Evolutionary conservation across 2,888 invertebrate species (phyloP).

Genomic region (Blastobasis adustella): DNA sequence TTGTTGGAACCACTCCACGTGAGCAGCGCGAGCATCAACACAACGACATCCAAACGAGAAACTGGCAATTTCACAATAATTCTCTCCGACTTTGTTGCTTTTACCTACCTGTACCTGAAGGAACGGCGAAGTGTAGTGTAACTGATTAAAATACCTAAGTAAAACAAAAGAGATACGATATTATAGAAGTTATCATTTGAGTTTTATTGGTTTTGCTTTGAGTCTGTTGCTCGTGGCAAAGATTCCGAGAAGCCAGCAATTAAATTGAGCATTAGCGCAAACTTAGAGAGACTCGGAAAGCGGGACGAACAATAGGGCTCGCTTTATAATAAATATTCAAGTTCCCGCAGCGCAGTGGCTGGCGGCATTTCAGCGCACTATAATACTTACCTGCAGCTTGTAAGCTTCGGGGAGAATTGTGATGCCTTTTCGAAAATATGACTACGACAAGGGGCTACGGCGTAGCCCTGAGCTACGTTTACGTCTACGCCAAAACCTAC

Average conservation of each 20-base stretch:
- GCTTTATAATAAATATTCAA: conserved; percentile 44
- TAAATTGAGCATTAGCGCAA: conserved; percentile 34
- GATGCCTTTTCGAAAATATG: too few relatives aligned
- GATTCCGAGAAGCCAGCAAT: conserved; percentile 37
- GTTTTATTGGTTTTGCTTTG: not conserved
- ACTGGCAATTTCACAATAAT: too few relatives aligned
- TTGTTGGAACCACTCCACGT: conserved; percentile 62
- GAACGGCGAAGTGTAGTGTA: too few relatives aligned
- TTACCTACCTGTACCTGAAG: too few relatives aligned
- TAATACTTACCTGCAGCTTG: conserved; percentile 4
- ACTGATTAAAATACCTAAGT: too few relatives aligned
- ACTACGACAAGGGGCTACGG: too few relatives aligned
- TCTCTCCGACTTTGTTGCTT: too few relatives aligned
- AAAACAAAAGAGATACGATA: too few relatives aligned
- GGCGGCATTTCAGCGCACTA: conserved; percentile 32
- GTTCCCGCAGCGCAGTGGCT: conserved; percentile 18
- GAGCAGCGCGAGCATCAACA: conserved; percentile 32
- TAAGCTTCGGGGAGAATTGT: not conserved
- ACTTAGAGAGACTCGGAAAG: conserved; percentile 35
- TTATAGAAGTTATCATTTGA: too few relatives aligned
- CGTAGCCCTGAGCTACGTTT: too few relatives aligned
- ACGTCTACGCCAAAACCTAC: too few relatives aligned
- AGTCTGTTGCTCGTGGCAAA: conserved; percentile 21
- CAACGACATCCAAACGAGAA: not conserved
- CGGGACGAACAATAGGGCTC: conserved; percentile 37